Percentiles rank a stretch among this genome's conserved stretches.
Conservation (phyloP, 2,888 invertebrate species). For the Cryptophagus acutangulus region DNA sequence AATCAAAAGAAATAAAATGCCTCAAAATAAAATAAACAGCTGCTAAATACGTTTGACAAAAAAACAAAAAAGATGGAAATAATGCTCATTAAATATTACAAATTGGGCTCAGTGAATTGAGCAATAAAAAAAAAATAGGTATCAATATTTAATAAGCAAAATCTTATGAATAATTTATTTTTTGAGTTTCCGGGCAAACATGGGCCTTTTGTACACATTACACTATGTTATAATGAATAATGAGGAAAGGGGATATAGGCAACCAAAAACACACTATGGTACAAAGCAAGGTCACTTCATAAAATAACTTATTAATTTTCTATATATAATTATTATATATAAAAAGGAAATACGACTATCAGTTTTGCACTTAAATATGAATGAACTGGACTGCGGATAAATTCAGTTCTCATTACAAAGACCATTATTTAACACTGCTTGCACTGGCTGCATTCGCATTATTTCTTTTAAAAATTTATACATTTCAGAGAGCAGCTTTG, state of each 20-base stretch:
- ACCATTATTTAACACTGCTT: too few species aligned
- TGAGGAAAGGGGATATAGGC: constrained; percentile 27
- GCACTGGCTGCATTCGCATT: too few species aligned
- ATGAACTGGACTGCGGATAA: constrained; percentile 31
- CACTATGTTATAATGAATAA: constrained; percentile 29
- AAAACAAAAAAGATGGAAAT: too few species aligned
- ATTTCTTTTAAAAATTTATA: too few species aligned
- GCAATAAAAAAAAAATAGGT: constrained; percentile 4
- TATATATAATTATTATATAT: constrained; percentile 41
- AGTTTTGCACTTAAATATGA: constrained; percentile 35
- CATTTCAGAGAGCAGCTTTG: too few species aligned
- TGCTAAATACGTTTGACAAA: constrained; percentile 26
- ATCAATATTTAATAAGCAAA: constrained; percentile 11
- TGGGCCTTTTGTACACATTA: constrained; percentile 39
- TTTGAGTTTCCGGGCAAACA: constrained; percentile 27
- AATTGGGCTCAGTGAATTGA: constrained; percentile 14
- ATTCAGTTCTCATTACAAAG: constrained; percentile 29
- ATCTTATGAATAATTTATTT: constrained; percentile 8
- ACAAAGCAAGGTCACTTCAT: constrained; percentile 61
- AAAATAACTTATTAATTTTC: constrained; percentile 56
- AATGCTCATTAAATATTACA: constrained; percentile 15
- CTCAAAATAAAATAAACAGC: constrained; percentile 33
- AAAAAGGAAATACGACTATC: constrained; percentile 35
- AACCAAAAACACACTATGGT: constrained; percentile 49
- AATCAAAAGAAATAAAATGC: constrained; percentile 29